These are phyloP conservation scores for Actinostola sp. DNA, from an alignment of 92 coral and sea anemone genomes.

Conservation along the genomic window DNA sequence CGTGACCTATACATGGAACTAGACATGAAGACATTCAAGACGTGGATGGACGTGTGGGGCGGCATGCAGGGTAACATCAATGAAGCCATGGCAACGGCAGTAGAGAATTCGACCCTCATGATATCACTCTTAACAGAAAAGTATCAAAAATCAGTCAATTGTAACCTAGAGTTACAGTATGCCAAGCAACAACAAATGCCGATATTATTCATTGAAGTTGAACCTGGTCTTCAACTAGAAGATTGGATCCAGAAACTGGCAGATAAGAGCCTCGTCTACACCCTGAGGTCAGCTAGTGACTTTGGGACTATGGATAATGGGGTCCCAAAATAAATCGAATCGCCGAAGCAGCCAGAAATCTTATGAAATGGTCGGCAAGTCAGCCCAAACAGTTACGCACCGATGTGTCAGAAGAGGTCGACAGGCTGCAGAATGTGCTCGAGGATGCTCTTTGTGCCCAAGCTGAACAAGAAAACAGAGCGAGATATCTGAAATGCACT, in stretches of 20 bases:
- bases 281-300: conserved; percentile 54
- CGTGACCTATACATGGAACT: conserved; percentile 83
- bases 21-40: conserved; percentile 67
- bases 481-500: conserved; percentile 66
- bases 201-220: conserved; percentile 65
- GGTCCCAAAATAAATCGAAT: conserved; percentile 78
- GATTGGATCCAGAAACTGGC: conserved; percentile 77
- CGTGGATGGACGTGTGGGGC: conserved; percentile 92
- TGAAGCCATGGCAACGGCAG: conserved; percentile 89
- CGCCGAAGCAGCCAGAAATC: conserved; percentile 70
- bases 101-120: conserved; percentile 70
- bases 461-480: conserved; percentile 59
- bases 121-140: conserved; percentile 71
- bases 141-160: conserved; percentile 82
- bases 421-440: conserved; percentile 55
- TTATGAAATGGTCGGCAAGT: conserved; percentile 55
- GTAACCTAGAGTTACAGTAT: conserved; percentile 76
- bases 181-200: conserved; percentile 66
- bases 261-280: conserved; percentile 57
- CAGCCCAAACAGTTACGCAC: conserved; percentile 33
- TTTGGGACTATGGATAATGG: conserved; percentile 69
- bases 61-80: conserved; percentile 87
- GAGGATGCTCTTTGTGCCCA: conserved; percentile 71
- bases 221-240: conserved; percentile 51
- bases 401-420: conserved; percentile 79